Conservation (phyloP, 1,140 invertebrate species). For the Xylocopa sonorina region DNA sequence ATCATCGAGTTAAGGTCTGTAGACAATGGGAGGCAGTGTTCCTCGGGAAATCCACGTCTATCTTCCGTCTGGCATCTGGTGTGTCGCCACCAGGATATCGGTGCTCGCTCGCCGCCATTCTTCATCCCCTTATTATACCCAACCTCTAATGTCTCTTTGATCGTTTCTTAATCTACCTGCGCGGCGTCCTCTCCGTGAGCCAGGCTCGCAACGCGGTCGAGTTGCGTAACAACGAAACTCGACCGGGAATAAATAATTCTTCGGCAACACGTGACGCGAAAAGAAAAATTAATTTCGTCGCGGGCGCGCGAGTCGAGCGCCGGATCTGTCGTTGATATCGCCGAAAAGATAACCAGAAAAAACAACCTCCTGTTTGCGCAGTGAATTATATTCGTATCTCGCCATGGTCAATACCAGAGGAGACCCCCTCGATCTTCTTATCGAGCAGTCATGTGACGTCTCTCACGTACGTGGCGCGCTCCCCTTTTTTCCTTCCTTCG, state of each 20-base stretch:
- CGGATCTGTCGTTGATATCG: not conserved
- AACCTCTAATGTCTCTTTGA: conserved; percentile 21
- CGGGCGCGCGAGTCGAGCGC: not conserved
- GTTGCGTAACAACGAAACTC: not conserved
- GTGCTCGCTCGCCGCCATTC: conserved; percentile 20
- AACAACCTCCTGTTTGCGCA: not conserved
- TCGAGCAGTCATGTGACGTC: conserved; percentile 18
- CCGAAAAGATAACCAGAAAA: not conserved
- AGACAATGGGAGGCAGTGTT: conserved; percentile 52
- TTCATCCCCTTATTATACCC: conserved; percentile 28
- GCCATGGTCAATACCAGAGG: conserved; percentile 1
- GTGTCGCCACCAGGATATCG: conserved; percentile 32
- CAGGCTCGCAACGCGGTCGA: not conserved
- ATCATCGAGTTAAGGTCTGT: conserved; percentile 49
- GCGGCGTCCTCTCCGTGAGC: not conserved
- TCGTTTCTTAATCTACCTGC: conserved; percentile 17
- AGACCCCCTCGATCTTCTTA: conserved; percentile 55
- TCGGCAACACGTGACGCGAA: not conserved
- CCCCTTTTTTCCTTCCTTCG: too few relatives aligned
- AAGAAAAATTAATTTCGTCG: not conserved
- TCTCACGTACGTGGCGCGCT: not conserved
- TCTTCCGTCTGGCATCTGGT: conserved; percentile 62
- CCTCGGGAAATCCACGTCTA: conserved; percentile 46
- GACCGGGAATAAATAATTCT: not conserved
- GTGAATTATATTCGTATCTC: conserved; percentile 22